Base-by-base conservation (phyloP, 1,140 invertebrate genomes). In the Camponotus vicinus region DNA sequence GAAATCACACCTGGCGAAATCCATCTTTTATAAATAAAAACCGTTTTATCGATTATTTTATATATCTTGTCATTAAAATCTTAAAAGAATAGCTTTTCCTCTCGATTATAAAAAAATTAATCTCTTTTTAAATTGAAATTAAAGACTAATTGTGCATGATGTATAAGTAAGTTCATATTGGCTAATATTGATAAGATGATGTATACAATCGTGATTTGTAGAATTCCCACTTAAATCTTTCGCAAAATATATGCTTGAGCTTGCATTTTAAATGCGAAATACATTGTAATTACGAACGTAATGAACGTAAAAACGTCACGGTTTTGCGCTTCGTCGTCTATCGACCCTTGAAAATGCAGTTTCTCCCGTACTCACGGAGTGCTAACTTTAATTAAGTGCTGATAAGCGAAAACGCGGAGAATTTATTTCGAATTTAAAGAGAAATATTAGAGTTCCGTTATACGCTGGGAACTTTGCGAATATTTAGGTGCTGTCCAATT, bases 351-450 rank as follows among this genome's bases (percentile, higher is more conserved):
- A 55, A 71, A 71, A 82, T 59, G 67, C 67, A 71, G 77, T 21
- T 80, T 57, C 45, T 40, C 45, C 45, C 77, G 45, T 42, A 37
- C 61, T 80, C 52, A 21, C 27, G 52, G 67, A 71, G 67, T 82
- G 79, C 79, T 59, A 82, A 82, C 79, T 82, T 82, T 83, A 83
- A 83, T 83, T 73, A 83, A 73, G 55, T 61, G 55, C 52, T 83
- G 79, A 83, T 21, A 75, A 83, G 69, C 40, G 69, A 21, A 61
- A 61, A 61, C 69, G 55, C 52, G 11, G 79, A 5, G 40, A 83
- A 73, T 83, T 83, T 83, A 83, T 83, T 83, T 83, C 42, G 55
- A 42, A 83, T 73, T 32, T 32, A 37, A 75, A 45, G 79, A 75
- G 69, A 75, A 83, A 82, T 71, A 71, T 71, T 59, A 70, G 55